Conservation (phyloP, 2,888 invertebrate species). For the Andrena haemorrhoa region DNA sequence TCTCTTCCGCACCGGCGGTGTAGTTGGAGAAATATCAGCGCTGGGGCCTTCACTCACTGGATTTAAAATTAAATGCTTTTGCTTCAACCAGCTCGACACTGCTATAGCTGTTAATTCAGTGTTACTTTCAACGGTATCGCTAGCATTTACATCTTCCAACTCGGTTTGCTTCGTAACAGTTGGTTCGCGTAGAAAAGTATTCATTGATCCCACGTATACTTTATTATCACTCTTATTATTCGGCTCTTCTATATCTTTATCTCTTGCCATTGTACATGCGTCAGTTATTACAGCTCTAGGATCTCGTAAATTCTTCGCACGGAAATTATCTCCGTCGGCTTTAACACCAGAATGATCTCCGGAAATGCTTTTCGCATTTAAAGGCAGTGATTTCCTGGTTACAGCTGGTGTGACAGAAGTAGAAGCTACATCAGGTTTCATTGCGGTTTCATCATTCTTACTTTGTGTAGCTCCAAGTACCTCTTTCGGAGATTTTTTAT, state of each 20-base stretch:
- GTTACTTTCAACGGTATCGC: background rate
- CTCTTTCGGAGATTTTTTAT: conserved; percentile 9
- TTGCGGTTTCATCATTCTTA: background rate
- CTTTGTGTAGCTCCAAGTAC: background rate
- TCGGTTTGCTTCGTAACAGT: background rate
- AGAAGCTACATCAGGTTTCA: background rate
- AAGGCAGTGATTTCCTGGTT: conserved; percentile 51
- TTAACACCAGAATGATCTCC: conserved; percentile 5
- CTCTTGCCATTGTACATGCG: background rate
- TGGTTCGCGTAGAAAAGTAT: conserved; percentile 12
- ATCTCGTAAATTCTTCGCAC: background rate
- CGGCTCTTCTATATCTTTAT: background rate
- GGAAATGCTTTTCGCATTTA: conserved; percentile 13
- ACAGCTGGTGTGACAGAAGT: conserved; percentile 41
- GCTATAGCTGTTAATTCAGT: background rate
- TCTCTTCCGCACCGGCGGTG: conserved; percentile 21
- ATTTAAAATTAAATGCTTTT: background rate
- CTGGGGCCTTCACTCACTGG: background rate
- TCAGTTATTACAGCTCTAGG: conserved; percentile 8
- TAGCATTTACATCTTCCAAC: background rate
- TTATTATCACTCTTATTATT: conserved; percentile 12
- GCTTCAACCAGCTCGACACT: background rate
- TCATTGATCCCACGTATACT: conserved; percentile 7
- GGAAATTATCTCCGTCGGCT: conserved; percentile 2
- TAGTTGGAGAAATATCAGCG: background rate